Base-by-base conservation (phyloP, 1,140 invertebrate genomes). In the Trissolcus basalis region DNA sequence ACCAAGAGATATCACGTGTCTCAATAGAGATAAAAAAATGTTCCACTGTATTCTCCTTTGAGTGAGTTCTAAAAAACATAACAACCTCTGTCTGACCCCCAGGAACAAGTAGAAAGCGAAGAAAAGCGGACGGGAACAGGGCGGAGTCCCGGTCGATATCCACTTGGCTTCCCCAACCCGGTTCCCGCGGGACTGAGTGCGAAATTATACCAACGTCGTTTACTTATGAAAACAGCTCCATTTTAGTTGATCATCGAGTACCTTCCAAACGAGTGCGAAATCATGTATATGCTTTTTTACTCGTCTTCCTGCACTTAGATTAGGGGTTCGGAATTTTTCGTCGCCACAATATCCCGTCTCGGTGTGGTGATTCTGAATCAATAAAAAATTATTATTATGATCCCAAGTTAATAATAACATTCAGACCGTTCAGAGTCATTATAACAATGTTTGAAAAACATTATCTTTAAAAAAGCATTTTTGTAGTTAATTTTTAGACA, bases 71-170 rank as follows among this genome's bases (percentile, higher is more conserved):
- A 63, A 69, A 72, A 77, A 80, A 69, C 75, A 32, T 69, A 48
- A 74, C 64, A 77, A 56, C 48, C 48, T n/a, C 7, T n/a, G 13
- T 4, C 36, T 61, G 49, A 35, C 33, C 48, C 59, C 47, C 53
- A 45, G 53, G 43, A 72, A 63, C 41, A 53, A 43, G 59, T 56
- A 71, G 68, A 71, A 67, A 74, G 50, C 43, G 43, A 72, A 79
- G 77, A 81, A 81, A 81, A 81, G 74, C 75, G 33, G 32, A 60
- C 58, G 76, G 79, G 49, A 67, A 70, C 68, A 81, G 80, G 73
- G 75, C 70, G 64, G 76, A 71, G 78, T 76, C 72, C 70, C 67
- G 73, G 80, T 82, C 80, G 71, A 81, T 82, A 82, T 81, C 73
- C 68, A 79, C 80, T 73, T 64, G 60, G 64, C 64, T 43, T 77